Conservation (phyloP, 1,140 invertebrate genomes). For the Drosophila equinoxialis region DNA sequence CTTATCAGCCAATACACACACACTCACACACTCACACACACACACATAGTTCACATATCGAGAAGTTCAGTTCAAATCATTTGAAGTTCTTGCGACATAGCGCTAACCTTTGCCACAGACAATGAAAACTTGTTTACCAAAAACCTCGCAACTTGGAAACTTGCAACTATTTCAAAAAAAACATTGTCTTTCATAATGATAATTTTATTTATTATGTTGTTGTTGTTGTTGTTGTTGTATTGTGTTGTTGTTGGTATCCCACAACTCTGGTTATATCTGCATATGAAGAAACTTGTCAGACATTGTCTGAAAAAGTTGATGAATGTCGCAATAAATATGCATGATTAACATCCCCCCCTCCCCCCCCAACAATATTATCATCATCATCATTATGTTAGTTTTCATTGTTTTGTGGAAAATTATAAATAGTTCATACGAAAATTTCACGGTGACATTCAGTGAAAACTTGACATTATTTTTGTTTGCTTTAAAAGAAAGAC, state of each 20-base stretch:
- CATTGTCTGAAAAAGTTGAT: slow-evolving; percentile 21
- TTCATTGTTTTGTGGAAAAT: slow-evolving; percentile 7
- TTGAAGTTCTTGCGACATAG: slow-evolving; percentile 47
- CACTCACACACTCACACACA: too few species aligned
- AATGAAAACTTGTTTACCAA: slow-evolving; percentile 58
- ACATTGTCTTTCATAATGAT: slow-evolving; percentile 34
- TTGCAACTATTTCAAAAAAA: slow-evolving; percentile 30
- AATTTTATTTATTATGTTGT: slow-evolving; percentile 32
- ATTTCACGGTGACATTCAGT: not conserved
- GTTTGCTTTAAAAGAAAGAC: too few species aligned
- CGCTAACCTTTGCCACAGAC: slow-evolving; percentile 53
- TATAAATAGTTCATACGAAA: not conserved
- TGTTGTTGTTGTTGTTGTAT: not conserved
- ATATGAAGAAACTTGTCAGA: slow-evolving; percentile 36
- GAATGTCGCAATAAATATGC: slow-evolving; percentile 10
- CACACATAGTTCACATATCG: slow-evolving; percentile 11
- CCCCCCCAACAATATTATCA: not conserved
- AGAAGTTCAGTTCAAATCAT: slow-evolving; percentile 16
- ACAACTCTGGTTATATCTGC: slow-evolving; percentile 11
- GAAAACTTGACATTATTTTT: not conserved
- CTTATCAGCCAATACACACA: slow-evolving; percentile 28
- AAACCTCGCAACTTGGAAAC: not conserved
- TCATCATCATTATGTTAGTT: slow-evolving; percentile 1
- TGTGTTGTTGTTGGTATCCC: not conserved
- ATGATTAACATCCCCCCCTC: not conserved